A percentile compares a stretch with the other conserved stretches of the same genome.
These are phyloP conservation scores for Uropsilus gracilis DNA, from an alignment of 2,113 vertebrate species.

Conservation along the genomic window DNA sequence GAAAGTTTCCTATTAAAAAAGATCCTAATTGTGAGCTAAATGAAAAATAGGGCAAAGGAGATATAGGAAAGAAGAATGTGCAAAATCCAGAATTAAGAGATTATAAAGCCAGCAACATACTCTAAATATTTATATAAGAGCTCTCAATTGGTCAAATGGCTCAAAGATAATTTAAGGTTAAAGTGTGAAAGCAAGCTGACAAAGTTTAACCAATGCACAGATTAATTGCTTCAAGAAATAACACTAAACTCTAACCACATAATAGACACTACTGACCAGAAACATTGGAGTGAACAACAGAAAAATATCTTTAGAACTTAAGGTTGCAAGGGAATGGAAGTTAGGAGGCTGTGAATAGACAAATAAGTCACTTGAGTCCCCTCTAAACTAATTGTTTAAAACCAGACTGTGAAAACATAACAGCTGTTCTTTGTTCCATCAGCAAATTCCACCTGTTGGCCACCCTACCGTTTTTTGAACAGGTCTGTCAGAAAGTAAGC, in stretches of 20 bases:
- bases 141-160: neutral
- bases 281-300: neutral
- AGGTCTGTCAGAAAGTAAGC: constrained; percentile 70
- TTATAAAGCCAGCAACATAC: neutral
- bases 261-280: neutral
- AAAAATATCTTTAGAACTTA: neutral
- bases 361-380: neutral
- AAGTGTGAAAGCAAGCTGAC: neutral
- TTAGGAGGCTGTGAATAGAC: neutral
- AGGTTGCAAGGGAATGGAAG: neutral
- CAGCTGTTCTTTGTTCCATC: constrained; percentile 58
- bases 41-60: neutral
- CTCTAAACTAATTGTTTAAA: constrained; percentile 38
- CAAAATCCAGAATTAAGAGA: neutral
- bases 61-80: neutral
- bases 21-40: neutral
- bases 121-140: neutral
- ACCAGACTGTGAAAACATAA: constrained; percentile 1
- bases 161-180: neutral
- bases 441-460: constrained; percentile 53
- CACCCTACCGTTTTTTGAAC: neutral
- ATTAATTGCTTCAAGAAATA: neutral
- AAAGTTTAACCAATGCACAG: neutral
- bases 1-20: neutral
- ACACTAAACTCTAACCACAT: neutral